Percentiles rank a stretch among this genome's conserved stretches.
Conservation (phyloP, 2,888 invertebrate genomes). For the Nomada flava region DNA sequence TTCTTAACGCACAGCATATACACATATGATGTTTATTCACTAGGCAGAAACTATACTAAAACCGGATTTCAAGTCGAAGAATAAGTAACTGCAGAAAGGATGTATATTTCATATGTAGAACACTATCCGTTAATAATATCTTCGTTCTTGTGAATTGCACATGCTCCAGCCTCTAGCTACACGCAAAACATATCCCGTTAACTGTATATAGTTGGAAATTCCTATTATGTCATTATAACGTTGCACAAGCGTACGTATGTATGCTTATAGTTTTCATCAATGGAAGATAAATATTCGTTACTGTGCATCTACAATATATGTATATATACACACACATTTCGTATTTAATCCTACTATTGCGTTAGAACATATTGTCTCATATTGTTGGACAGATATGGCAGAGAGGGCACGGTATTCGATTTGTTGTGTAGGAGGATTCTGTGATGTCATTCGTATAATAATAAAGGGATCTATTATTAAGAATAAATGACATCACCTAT, state of each 20-base stretch:
- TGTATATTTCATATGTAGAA: no score
- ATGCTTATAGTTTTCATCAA: not conserved
- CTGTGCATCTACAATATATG: not conserved
- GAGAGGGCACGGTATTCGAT: not conserved
- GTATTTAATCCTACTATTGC: no score
- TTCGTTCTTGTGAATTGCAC: not conserved
- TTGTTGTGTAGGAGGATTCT: not conserved
- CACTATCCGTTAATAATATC: no score
- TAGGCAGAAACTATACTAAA: constrained; percentile 22
- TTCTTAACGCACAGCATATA: not conserved
- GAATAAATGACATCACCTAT: not conserved
- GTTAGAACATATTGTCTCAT: no score
- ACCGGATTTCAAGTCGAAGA: constrained; percentile 32
- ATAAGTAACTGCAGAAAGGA: not conserved
- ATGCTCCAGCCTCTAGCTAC: not conserved
- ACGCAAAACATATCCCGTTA: not conserved
- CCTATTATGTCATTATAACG: not conserved
- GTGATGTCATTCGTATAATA: not conserved
- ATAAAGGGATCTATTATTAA: not conserved
- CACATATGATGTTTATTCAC: not conserved
- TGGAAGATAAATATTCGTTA: not conserved
- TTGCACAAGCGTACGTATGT: not conserved
- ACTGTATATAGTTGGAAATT: not conserved
- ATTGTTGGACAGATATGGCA: not conserved
- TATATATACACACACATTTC: not conserved